These are phyloP conservation scores for Andinoacara biseriatus DNA, from an alignment of 2,113 vertebrate species.

Conservation along the genomic window DNA sequence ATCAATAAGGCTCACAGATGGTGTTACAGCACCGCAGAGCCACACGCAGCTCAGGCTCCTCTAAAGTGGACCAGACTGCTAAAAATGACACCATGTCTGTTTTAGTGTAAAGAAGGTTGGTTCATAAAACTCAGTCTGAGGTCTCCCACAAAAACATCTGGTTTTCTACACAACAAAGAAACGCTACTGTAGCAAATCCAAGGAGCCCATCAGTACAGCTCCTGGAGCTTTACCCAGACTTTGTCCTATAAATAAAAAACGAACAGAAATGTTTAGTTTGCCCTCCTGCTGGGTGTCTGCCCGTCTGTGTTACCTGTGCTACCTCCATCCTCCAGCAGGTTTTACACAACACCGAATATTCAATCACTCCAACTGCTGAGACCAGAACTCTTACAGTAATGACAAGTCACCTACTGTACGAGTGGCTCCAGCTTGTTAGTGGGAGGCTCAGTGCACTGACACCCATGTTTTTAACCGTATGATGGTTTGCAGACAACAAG, in stretches of 20 bases:
- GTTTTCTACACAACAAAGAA: neutral
- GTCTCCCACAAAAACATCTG: neutral
- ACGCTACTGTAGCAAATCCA: neutral
- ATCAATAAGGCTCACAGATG: neutral
- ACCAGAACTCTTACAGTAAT: too few relatives aligned
- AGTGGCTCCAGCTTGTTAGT: too few relatives aligned
- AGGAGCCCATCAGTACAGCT: neutral
- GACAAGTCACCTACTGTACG: too few relatives aligned
- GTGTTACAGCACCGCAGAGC: neutral
- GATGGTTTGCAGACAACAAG: neutral
- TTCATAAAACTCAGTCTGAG: neutral
- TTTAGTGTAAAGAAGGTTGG: neutral
- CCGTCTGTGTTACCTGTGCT: too few relatives aligned
- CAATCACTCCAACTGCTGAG: too few relatives aligned
- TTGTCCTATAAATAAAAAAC: neutral
- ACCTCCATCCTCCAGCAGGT: too few relatives aligned
- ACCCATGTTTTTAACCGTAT: too few relatives aligned
- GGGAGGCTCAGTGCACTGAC: too few relatives aligned
- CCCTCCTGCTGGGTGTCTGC: too few relatives aligned
- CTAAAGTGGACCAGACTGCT: neutral
- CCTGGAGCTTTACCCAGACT: neutral
- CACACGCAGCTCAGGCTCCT: neutral
- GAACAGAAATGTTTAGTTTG: neutral
- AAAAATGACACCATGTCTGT: neutral
- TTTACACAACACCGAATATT: too few relatives aligned